A percentile compares a stretch with the other conserved stretches of the same genome.
phyloP scores from a whole-genome alignment of 1,140 invertebrate genomes.

The Pinna nobilis region DNA sequence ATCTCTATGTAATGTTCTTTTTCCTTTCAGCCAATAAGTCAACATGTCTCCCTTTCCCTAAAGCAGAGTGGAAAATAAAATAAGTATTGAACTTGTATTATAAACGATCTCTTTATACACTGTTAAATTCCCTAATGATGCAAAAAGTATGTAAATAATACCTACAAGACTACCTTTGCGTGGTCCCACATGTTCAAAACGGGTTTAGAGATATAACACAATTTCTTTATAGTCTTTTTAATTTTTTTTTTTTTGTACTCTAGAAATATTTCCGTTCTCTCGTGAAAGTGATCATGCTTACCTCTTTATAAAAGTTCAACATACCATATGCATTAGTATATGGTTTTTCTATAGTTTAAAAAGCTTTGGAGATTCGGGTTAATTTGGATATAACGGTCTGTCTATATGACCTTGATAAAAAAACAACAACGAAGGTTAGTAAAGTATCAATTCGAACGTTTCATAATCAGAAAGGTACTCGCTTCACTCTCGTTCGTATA shows the following conservation, averaged over 20 bases:
- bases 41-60: conserved; percentile 35
- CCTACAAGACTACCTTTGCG: background rate
- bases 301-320: too few species aligned
- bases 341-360: too few species aligned
- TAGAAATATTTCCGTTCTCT: too few species aligned
- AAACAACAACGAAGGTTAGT: too few species aligned
- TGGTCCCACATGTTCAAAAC: background rate
- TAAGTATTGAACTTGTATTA: background rate
- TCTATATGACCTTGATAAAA: too few species aligned
- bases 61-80: background rate
- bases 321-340: too few species aligned
- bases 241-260: too few species aligned
- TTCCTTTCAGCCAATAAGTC: conserved; percentile 24
- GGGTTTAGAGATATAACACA: background rate
- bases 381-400: too few species aligned
- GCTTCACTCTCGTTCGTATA: background rate
- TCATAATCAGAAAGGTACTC: background rate
- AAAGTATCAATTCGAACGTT: background rate
- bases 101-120: background rate
- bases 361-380: too few species aligned
- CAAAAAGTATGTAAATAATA: background rate
- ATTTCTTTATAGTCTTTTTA: background rate
- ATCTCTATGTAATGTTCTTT: background rate
- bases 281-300: too few species aligned
- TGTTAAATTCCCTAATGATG: background rate